Evolutionary conservation across 1,140 invertebrate species (phyloP), one percentile per base, ranked within the genome.

Genomic region (Drosophila gunungcola): DNA sequence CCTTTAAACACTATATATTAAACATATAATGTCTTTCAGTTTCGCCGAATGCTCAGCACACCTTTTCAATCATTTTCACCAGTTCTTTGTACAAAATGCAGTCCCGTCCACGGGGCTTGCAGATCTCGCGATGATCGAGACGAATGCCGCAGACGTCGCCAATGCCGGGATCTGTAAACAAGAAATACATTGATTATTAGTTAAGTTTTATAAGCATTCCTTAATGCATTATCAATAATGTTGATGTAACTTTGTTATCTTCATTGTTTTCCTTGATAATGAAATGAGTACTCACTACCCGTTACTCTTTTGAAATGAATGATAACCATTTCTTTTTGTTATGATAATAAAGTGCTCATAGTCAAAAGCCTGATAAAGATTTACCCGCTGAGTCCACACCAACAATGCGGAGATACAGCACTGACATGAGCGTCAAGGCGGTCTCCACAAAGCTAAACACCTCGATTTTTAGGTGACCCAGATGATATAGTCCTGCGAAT

Each of bases 391-490:
- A 95, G 72, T 95, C 94, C 9, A 94, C 93, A 32, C 95, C 94
- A 45, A 96, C 95, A 46, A 96, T 95, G 61, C 95, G 93, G 4
- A 96, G 81, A 92, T 95, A 95, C 10, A 95, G 91, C 38, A 95
- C 94, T 0, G 94, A 94, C 95, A 96, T 95, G 7, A 95, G 92
- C 2, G 95, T 96, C 29, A 95, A 93, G 1, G 94, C 93, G 0
- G 95, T 96, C 91, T 96, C 95, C 74, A 95, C 95, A 73, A 96
- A 94, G 79, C 95, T 95, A 55, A 95, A 94, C 10, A 96, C 94
- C 41, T 94, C 93, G 5, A 95, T 93, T 46, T 93, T 92, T 1
- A 94, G 78, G 39, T 93, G 80, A 25, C 93, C 92, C 62, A 92
- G 67, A 29, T 94, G 84, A 57, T 93, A 92, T 3, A 94, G 89